Conservation (phyloP, 2,888 invertebrate genomes). For the Hirtodrosophila histrioides region DNA sequence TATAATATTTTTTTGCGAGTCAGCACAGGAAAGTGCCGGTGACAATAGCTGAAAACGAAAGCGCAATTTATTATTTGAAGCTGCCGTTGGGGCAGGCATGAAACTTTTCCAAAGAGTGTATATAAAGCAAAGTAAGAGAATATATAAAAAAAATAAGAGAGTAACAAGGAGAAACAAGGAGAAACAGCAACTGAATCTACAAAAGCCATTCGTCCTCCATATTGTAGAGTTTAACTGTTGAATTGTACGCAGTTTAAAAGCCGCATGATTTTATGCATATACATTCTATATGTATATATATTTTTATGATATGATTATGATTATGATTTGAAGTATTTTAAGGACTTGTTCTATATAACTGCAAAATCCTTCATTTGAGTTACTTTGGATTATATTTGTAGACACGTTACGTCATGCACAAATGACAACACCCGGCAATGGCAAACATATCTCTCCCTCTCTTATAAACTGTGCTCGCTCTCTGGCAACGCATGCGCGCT, state of each 20-base stretch:
- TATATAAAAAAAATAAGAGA: slow-evolving; percentile 17
- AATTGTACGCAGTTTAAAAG: slow-evolving; percentile 38
- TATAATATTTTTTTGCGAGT: slow-evolving; percentile 15
- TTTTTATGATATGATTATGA: no score
- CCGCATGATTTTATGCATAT: not conserved
- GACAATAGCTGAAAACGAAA: slow-evolving; percentile 79
- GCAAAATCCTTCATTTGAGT: not conserved
- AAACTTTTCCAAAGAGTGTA: slow-evolving; percentile 13
- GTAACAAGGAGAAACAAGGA: slow-evolving; percentile 11
- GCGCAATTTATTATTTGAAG: slow-evolving; percentile 60
- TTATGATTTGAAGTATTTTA: no score
- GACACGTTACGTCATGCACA: slow-evolving; percentile 71
- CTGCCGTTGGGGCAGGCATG: slow-evolving; percentile 1
- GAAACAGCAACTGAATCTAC: slow-evolving; percentile 35
- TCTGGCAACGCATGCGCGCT: slow-evolving; percentile 57
- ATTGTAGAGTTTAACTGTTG: slow-evolving; percentile 79
- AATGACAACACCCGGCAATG: slow-evolving; percentile 66
- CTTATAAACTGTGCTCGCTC: slow-evolving; percentile 14
- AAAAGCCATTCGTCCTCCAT: not conserved
- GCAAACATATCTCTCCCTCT: slow-evolving; percentile 9
- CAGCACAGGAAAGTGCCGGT: slow-evolving; percentile 19
- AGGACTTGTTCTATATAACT: no score
- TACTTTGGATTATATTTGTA: slow-evolving; percentile 11
- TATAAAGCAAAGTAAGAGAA: slow-evolving; percentile 17
- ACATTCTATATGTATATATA: no score